Evolutionary conservation across 1,140 invertebrate genomes (phyloP), one percentile per base, ranked within the genome.

Genomic region (Heliconius hermathena): DNA sequence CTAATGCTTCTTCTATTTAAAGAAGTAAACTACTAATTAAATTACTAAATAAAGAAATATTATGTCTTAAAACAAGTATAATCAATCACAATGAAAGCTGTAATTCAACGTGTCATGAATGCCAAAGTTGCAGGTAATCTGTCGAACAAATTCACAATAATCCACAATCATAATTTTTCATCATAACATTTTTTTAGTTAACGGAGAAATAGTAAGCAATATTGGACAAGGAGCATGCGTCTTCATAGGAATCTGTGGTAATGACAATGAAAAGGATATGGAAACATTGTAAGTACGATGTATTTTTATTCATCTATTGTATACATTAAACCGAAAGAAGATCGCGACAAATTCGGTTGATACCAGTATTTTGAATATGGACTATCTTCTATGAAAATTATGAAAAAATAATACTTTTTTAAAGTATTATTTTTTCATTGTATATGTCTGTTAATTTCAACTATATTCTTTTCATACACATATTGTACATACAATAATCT

Each of bases 191-290:
- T 76, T 84, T 85, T 83, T 77, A 98, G 98, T 98, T 82, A 96
- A 97, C 83, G 97, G 96, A 84, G 96, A 98, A 94, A 78, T 97
- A 74, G 95, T 98, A n/a, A 97, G 96, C 88, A 96, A 95, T 81
- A 98, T 99, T 88, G 97, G 96, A 26, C 96, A 96, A 94, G 98
- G 98, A 54, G 88, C 99, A 1, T 99, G 98, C 93, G 96, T 99
- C 41, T 95, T 99, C 71, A 95, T 99, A 82, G 98, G 98, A 33
- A 98, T 99, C 76, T 97, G 96, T 77, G 95, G 95, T 86, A 96
- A 96, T 88, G 98, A 99, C 86, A 97, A 96, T 3, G 88, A 91
- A 71, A 96, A 96, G 81, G 98, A 99, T 95, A 96, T 98, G 72
- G 97, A 99, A 88, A 99, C 97, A 87, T 97, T 99, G 97, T 98